A percentile compares a stretch with the other conserved stretches of the same genome.
Evolutionary conservation across 1,140 invertebrate species (phyloP).

Genomic region (Pogonomyrmex californicus): DNA sequence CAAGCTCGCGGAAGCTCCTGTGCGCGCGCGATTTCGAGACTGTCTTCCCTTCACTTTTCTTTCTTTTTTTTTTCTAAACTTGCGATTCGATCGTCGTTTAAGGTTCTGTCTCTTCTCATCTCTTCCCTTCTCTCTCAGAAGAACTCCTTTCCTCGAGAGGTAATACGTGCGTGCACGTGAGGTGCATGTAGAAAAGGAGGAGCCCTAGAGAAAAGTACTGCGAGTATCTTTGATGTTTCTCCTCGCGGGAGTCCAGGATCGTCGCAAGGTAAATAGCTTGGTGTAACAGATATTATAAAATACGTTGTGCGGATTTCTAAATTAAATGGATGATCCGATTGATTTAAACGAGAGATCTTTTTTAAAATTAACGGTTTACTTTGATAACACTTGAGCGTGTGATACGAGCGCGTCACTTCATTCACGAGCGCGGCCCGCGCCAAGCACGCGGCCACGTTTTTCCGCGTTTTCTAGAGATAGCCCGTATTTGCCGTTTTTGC

Average conservation of each 20-base stretch:
- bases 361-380: background rate
- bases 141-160: background rate
- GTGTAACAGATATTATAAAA: background rate
- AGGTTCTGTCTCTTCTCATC: constrained; percentile 6
- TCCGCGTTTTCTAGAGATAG: background rate
- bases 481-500: background rate
- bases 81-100: background rate
- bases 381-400: background rate
- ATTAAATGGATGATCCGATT: background rate
- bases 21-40: constrained; percentile 14
- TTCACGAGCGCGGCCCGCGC: constrained; percentile 5
- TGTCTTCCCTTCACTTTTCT: background rate
- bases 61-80: constrained; percentile 1
- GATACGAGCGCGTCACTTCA: background rate
- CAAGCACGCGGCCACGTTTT: constrained; percentile 21
- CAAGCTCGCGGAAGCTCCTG: constrained; percentile 62
- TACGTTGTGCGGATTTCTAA: background rate
- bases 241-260: constrained; percentile 26
- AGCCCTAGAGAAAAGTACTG: background rate
- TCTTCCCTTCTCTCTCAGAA: constrained; percentile 14
- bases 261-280: constrained; percentile 64
- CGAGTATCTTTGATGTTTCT: constrained; percentile 65
- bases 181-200: background rate
- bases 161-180: background rate
- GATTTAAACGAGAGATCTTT: background rate